phyloP scores from a whole-genome alignment of 2,888 invertebrate genomes.

The Orchestes rusci region DNA sequence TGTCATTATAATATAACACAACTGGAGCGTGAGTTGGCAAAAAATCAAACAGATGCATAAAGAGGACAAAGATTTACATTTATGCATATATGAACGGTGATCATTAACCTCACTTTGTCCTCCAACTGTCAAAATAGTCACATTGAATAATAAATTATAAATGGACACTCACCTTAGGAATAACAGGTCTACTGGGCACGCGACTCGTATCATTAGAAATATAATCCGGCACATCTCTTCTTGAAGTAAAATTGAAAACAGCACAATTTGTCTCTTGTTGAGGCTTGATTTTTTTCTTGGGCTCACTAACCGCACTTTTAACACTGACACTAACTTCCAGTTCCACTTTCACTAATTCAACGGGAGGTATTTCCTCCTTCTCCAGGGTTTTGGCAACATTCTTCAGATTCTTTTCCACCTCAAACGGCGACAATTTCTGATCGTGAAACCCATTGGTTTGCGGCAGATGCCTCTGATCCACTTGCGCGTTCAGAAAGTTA shows the following conservation, averaged over 20 bases:
- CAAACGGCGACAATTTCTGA: slow-evolving; percentile 48
- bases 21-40: too few species aligned
- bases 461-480: slow-evolving; percentile 28
- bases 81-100: too few species aligned
- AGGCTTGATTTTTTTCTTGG: not conserved
- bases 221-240: slow-evolving; percentile 84
- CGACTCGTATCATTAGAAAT: slow-evolving; percentile 80
- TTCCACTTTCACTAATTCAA: not conserved
- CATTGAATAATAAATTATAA: too few species aligned
- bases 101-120: too few species aligned
- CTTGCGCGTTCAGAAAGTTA: slow-evolving; percentile 45
- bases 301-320: not conserved
- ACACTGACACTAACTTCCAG: not conserved
- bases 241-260: slow-evolving; percentile 76
- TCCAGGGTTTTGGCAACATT: slow-evolving; percentile 55
- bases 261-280: slow-evolving; percentile 25
- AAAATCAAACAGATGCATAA: too few species aligned
- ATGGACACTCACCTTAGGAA: slow-evolving; percentile 69
- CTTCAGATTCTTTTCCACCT: slow-evolving; percentile 62
- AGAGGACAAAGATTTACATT: too few species aligned
- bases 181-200: slow-evolving; percentile 57
- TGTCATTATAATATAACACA: too few species aligned
- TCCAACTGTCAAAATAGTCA: too few species aligned
- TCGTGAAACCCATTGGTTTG: slow-evolving; percentile 26
- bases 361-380: too few species aligned